Conservation (phyloP, 2,888 invertebrate species). For the Coleophora flavipennella region DNA sequence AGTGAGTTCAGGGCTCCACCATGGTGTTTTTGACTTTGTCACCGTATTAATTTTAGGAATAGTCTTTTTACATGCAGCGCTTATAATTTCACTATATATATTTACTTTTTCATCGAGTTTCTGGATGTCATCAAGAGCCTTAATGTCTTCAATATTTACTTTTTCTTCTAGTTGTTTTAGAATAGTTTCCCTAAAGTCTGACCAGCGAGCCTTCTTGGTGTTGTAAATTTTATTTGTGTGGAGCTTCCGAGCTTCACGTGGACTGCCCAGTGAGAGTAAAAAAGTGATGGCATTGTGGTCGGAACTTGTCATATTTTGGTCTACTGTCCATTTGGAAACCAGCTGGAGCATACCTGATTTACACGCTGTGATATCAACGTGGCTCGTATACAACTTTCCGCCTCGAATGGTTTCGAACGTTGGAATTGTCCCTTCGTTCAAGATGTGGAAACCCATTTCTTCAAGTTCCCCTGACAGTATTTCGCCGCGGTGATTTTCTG, state of each 20-base stretch:
- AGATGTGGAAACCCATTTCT: slow-evolving; percentile 14
- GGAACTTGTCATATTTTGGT: neutral
- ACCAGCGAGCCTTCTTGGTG: neutral
- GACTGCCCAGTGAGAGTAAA: neutral
- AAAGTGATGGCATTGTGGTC: neutral
- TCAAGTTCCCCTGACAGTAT: slow-evolving; percentile 5
- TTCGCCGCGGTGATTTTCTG: slow-evolving; percentile 11
- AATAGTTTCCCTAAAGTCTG: neutral
- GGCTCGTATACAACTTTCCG: slow-evolving; percentile 8
- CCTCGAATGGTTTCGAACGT: slow-evolving; percentile 19
- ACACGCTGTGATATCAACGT: slow-evolving; percentile 20
- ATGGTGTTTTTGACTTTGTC: neutral
- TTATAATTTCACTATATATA: neutral
- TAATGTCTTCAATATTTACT: too few relatives aligned
- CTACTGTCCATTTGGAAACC: neutral
- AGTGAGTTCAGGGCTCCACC: neutral
- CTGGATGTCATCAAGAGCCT: too few relatives aligned
- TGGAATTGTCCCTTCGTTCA: slow-evolving; percentile 18
- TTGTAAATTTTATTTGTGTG: neutral
- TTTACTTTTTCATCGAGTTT: neutral
- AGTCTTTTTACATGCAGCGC: neutral
- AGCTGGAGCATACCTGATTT: slow-evolving; percentile 5
- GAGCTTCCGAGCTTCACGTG: neutral
- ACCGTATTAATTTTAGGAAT: neutral
- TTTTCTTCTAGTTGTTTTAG: too few relatives aligned